Evolutionary conservation across 2,113 vertebrate genomes (phyloP), one percentile per base, ranked within the genome.

Genomic region (Bos javanicus): DNA sequence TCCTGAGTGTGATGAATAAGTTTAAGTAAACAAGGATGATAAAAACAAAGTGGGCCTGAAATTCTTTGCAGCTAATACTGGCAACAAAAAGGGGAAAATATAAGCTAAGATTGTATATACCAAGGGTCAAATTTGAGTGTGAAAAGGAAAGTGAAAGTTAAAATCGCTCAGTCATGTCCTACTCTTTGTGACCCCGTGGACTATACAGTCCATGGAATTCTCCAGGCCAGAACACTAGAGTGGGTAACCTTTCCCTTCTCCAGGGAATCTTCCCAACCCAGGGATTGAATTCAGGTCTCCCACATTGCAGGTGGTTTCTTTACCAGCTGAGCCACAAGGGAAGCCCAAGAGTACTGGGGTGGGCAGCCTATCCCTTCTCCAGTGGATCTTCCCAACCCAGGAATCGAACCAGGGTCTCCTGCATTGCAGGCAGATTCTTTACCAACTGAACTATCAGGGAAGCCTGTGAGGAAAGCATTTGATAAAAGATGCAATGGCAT

Each of bases 1-100:
- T 94, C n/a, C 46, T 93, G 95, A 96, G 86, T 59, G 67, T 86
- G 82, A 97, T 93, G 56, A 92, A 71, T 83, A 96, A 89, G 81
- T 93, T 39, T 91, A 97, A 97, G 95, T 97, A 96, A 96, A 97
- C 67, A 94, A 97, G 88, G 15, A 94, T 93, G 81, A 97, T 88
- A 95, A 97, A 94, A 88, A 48, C 8, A 80, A 97, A 67, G 17
- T 39, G 30, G 94, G 87, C 59, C 59, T 96, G 64, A 96, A 95
- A 91, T 82, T 39, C 56, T 89, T 96, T 82, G 78, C 56, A 86
- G 21, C 14, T 71, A 67, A 82, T 17, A 71, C 15, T 81, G 8
- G n/a, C 84, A 81, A 23, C 3, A 83, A 80, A 62, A 94, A 91
- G 12, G 60, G 19, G 17, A 59, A 96, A 89, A 82, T 1, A 90